Evolutionary conservation across 1,140 invertebrate genomes (phyloP).

Genomic region (Oscheius sp.): DNA sequence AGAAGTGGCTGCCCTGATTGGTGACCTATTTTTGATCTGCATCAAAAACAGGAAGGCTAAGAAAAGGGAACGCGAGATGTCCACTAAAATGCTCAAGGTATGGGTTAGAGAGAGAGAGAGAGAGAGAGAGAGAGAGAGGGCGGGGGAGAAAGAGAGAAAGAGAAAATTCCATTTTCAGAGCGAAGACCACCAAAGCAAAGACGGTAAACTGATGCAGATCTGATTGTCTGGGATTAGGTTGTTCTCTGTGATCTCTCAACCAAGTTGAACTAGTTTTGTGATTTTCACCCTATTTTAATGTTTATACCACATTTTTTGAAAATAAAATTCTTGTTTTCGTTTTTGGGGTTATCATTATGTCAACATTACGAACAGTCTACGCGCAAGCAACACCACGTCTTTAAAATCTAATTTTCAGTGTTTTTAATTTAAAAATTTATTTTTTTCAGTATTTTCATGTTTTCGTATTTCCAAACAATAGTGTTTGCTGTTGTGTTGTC

Average conservation of each 20-base stretch:
- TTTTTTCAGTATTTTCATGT: too few relatives aligned
- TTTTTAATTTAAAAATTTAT: too few relatives aligned
- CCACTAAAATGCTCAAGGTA: not conserved
- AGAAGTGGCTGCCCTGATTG: slow-evolving; percentile 23
- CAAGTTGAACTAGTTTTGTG: too few relatives aligned
- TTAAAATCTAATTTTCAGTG: too few relatives aligned
- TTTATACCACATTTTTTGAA: too few relatives aligned
- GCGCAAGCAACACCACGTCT: too few relatives aligned
- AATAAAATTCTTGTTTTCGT: too few relatives aligned
- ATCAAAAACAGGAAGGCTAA: not conserved
- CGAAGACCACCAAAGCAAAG: not conserved
- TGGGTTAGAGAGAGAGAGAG: not conserved
- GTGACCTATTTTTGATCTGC: slow-evolving; percentile 17
- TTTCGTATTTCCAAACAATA: too few relatives aligned
- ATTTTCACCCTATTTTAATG: too few relatives aligned
- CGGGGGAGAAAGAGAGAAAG: not conserved
- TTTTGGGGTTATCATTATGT: too few relatives aligned
- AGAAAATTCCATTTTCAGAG: not conserved
- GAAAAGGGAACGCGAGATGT: not conserved
- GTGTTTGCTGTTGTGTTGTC: too few relatives aligned
- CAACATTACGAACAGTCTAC: too few relatives aligned
- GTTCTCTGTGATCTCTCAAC: slow-evolving; percentile 6
- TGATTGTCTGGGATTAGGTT: not conserved
- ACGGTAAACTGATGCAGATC: not conserved
- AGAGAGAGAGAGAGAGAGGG: not conserved